phyloP scores from a whole-genome alignment of 2,888 invertebrate genomes.

The Nemurella pictetii region DNA sequence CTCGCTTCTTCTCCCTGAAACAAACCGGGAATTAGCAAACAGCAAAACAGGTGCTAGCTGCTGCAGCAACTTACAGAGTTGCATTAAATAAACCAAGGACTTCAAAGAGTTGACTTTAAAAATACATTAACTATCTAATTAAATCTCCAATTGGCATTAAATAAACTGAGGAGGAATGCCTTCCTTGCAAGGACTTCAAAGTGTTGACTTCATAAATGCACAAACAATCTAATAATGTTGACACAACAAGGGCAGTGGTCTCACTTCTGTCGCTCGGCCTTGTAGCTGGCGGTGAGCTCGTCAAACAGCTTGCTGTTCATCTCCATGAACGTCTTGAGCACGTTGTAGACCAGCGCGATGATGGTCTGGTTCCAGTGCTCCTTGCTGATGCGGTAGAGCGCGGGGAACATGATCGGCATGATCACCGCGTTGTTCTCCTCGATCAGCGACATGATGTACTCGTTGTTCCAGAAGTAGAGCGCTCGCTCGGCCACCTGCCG shows the following conservation, averaged over 20 bases:
- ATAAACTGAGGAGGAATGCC: too few relatives aligned
- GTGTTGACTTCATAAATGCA: too few relatives aligned
- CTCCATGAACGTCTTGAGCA: conserved; percentile 99
- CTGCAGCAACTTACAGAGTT: too few relatives aligned
- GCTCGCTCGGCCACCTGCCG: conserved; percentile 96
- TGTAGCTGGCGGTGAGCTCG: conserved; percentile 97
- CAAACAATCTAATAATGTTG: too few relatives aligned
- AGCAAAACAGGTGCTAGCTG: too few relatives aligned
- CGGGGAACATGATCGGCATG: conserved; percentile 99
- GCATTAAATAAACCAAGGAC: too few relatives aligned
- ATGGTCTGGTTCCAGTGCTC: conserved; percentile 99
- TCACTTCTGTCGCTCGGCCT: conserved; percentile 98
- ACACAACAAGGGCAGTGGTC: too few relatives aligned
- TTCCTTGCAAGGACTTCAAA: too few relatives aligned
- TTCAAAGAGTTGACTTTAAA: too few relatives aligned
- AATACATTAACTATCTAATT: too few relatives aligned
- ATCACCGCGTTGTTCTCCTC: conserved; percentile 98
- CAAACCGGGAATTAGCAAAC: conserved; percentile 22
- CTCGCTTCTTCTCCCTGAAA: conserved; percentile 88
- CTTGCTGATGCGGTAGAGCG: conserved; percentile 97
- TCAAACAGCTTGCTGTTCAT: conserved; percentile 99
- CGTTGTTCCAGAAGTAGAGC: conserved; percentile 99
- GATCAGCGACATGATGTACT: conserved; percentile 98
- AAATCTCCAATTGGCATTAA: too few relatives aligned
- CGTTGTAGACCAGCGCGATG: conserved; percentile 98